Evolutionary conservation across 2,113 vertebrate species (phyloP), one percentile per base, ranked within the genome.

Genomic region (Gasterosteus nipponicus): DNA sequence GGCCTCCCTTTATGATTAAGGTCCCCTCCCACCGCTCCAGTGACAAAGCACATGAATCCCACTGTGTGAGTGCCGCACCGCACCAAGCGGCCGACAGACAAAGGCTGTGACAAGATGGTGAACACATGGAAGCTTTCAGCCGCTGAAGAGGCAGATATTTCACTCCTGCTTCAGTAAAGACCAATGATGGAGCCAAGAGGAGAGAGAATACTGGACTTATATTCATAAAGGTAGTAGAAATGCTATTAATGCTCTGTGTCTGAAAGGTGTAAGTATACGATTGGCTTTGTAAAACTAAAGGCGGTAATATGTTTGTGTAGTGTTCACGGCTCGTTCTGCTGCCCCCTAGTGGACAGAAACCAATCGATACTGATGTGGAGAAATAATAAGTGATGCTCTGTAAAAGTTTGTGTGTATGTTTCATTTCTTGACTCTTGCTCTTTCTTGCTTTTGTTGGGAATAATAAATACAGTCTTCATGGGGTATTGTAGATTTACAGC

Each of bases 401-500:
- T 29, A 11, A 15, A 35, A 22, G 1, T 33, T 33, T 47, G 47
- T 26, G 31, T 33, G 41, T 57, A 51, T 29, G 10, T 62, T 61
- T 73, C 16, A 59, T 76, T 38, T 22, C 16, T 47, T 15, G 35
- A 31, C 8, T 60, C 47, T 42, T 2, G 12, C 18, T n/a, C 47
- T 49, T 16, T 60, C 47, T 42, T 2, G 12, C 18, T n/a, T 54
- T 49, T 16, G 59, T 85, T 59, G 35, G 18, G 18, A 64, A 26
- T 58, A 53, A 72, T 72, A 63, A 80, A 57, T 68, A 54, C 51
- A 8, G 10, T 26, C 44, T 8, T 44, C 33, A 47, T 16, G 47
- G 42, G 49, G 51, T 70, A 41, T 7, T 69, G 65, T 35, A 68
- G 54, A 80, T 78, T 81, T 81, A 67, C 39, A 44, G 35, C 64